These are phyloP conservation scores for Celastrina argiolus DNA, from an alignment of 2,888 invertebrate species.

Conservation along the genomic window DNA sequence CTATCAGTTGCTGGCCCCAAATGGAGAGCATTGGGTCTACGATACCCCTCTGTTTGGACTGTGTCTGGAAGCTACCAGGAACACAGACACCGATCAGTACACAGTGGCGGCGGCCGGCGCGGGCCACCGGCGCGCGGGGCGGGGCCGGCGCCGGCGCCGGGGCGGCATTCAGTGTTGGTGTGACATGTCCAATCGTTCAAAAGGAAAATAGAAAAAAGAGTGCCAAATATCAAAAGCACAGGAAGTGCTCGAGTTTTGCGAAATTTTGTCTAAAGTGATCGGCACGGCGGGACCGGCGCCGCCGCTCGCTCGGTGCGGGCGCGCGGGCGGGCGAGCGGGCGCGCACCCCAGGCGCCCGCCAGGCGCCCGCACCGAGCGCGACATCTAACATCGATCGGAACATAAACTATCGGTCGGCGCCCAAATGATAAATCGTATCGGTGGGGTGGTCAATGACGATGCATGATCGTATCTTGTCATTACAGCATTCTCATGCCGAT, in stretches of 20 bases:
- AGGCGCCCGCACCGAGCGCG: constrained; percentile 47
- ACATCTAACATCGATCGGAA: constrained; percentile 61
- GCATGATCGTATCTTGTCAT: constrained; percentile 35
- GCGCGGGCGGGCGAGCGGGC: not conserved
- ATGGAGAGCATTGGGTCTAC: constrained; percentile 99
- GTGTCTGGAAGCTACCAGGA: constrained; percentile 87
- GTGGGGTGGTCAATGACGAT: constrained; percentile 45
- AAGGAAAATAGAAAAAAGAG: constrained; percentile 61
- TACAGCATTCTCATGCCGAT: constrained; percentile 59
- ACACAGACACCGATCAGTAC: constrained; percentile 65
- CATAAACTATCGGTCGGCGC: constrained; percentile 60
- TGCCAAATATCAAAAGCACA: constrained; percentile 75
- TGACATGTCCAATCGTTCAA: constrained; percentile 50
- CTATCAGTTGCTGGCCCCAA: constrained; percentile 98
- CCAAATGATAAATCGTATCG: constrained; percentile 73
- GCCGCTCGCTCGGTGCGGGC: constrained; percentile 44
- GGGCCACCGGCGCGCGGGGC: constrained; percentile 29
- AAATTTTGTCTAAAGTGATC: constrained; percentile 64
- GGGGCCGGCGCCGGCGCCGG: constrained; percentile 29
- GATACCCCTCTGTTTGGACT: constrained; percentile 96
- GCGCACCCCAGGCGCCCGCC: not conserved
- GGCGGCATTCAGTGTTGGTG: constrained; percentile 41
- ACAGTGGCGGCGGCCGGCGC: constrained; percentile 30
- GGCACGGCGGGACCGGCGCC: constrained; percentile 51
- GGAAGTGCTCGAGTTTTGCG: constrained; percentile 70